Conservation (phyloP, 1,140 invertebrate genomes). For the Pentalonia nigronervosa region DNA sequence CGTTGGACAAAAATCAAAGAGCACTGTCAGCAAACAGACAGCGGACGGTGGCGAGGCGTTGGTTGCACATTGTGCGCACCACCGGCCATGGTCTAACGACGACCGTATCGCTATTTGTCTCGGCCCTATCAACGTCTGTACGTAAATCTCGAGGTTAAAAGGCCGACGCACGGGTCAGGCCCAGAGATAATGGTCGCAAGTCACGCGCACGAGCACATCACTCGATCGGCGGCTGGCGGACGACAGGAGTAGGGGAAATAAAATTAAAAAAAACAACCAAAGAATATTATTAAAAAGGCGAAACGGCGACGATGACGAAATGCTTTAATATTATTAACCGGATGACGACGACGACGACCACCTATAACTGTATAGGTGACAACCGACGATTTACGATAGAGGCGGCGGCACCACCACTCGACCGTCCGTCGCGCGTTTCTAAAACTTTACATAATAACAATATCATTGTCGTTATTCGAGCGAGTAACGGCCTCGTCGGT, state of each 20-base stretch:
- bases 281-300: not conserved
- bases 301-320: not conserved
- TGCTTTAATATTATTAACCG: not conserved
- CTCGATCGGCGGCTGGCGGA: not conserved
- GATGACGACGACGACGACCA: not conserved
- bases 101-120: not conserved
- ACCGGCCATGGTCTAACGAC: not conserved
- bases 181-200: not conserved
- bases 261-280: not conserved
- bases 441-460: not conserved
- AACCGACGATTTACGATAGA: not conserved
- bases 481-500: not conserved
- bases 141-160: conserved; percentile 42
- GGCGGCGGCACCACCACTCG: not conserved
- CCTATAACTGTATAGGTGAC: not conserved
- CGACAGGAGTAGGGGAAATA: not conserved
- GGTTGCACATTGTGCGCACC: not conserved
- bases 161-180: not conserved
- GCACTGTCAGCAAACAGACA: not conserved
- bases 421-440: not conserved
- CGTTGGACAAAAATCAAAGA: not conserved
- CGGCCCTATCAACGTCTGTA: not conserved
- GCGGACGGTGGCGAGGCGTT: not conserved
- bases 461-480: not conserved
- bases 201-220: not conserved